Evolutionary conservation across 2,797 vertebrate species (phyloP).

Genomic region (Schizopygopsis malacanthus): DNA sequence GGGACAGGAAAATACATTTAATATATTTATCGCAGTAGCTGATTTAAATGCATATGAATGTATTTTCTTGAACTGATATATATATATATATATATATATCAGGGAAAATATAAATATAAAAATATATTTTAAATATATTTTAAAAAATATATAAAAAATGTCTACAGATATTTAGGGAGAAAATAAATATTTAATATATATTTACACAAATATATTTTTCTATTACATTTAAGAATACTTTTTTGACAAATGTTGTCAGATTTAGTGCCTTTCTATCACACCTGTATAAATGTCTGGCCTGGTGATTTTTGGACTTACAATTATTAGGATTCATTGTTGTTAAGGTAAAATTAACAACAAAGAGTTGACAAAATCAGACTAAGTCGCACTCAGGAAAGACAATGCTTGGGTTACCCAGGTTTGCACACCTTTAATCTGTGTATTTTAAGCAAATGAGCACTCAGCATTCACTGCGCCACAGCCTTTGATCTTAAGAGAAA

Average conservation of each 20-base stretch:
- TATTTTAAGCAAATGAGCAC: constrained; percentile 46
- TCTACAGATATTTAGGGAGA: not conserved
- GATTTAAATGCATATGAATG: too few species aligned
- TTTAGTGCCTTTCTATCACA: not conserved
- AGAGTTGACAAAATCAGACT: not conserved
- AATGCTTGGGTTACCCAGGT: constrained; percentile 2
- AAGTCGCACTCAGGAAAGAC: not conserved
- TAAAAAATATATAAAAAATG: not conserved
- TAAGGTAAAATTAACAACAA: constrained; percentile 28
- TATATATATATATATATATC: too few species aligned
- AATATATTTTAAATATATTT: not conserved
- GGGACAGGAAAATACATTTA: too few species aligned
- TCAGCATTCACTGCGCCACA: constrained; percentile 56
- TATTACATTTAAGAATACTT: not conserved
- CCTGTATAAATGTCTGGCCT: not conserved
- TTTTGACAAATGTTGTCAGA: not conserved
- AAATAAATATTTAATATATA: not conserved
- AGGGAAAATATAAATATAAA: too few species aligned
- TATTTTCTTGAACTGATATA: too few species aligned
- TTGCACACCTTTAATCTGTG: constrained; percentile 26
- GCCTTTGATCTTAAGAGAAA: constrained; percentile 71
- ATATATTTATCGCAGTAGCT: too few species aligned
- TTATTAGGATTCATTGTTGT: not conserved
- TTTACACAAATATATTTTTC: not conserved
- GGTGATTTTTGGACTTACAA: not conserved